phyloP scores from a whole-genome alignment of 2,888 invertebrate genomes.

The Priocnemis perturbator region DNA sequence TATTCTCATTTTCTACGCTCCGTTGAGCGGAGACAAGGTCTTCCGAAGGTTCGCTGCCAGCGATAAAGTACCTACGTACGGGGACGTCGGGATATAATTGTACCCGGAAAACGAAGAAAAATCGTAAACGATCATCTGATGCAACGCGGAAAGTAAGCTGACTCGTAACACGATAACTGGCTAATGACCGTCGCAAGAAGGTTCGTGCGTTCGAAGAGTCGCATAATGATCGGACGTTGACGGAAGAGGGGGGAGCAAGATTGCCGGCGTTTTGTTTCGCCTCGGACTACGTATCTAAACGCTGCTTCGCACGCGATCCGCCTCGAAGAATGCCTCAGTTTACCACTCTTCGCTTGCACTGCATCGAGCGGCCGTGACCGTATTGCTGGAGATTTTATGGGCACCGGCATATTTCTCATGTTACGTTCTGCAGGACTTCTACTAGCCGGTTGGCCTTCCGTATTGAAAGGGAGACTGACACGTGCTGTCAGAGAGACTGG shows the following conservation, averaged over 20 bases:
- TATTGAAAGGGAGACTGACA: no score
- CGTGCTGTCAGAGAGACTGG: no score
- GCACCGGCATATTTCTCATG: conserved; percentile 5
- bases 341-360: no score
- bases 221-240: conserved; percentile 4
- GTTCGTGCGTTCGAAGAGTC: conserved; percentile 2
- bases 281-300: no score
- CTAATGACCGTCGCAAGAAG: conserved; percentile 52
- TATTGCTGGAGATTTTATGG: conserved; percentile 3
- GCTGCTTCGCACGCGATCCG: no score
- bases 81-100: conserved; percentile 20
- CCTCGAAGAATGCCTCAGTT: no score
- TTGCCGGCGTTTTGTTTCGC: no score
- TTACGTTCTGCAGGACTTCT: no score
- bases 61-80: conserved; percentile 9
- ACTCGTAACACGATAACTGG: conserved; percentile 51
- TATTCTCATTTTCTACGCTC: conserved; percentile 64
- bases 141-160: conserved; percentile 22
- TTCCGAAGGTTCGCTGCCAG: conserved; percentile 32
- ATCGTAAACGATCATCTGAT: conserved; percentile 16
- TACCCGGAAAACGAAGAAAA: conserved; percentile 8
- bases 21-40: conserved; percentile 60
- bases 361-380: no score
- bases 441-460: no score
- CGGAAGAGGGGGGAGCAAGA: not conserved